Evolutionary conservation across 2,797 vertebrate genomes (phyloP), one percentile per base, ranked within the genome.

Genomic region (Fratercula arctica): DNA sequence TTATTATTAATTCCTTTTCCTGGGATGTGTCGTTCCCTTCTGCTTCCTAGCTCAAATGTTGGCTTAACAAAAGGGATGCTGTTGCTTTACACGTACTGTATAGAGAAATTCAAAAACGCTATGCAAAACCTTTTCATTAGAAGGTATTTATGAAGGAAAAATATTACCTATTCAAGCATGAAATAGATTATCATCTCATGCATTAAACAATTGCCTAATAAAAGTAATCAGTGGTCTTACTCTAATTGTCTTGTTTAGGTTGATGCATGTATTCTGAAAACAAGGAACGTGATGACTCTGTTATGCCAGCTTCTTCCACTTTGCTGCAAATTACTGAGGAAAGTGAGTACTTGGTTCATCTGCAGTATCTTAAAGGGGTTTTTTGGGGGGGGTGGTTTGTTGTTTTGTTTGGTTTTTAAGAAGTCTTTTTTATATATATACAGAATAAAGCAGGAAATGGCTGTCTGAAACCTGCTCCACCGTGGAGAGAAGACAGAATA

Each of bases 251-350:
- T 80, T 80, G 26, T 83, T 48, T 78, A 99, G 99, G 99, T 99
- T 97, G 99, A 99, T 70, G 98, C 98, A 3, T 99, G 98, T 93
- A 99, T 99, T 97, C 98, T 99, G 93, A 98, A 98, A 96, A 98
- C 99, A 80, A 99, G 98, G 97, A 97, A 97, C 14, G 93, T 99
- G 88, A 97, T 99, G 98, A 98, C 98, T 48, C 96, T 98, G 17
- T 95, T 99, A 79, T 96, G 98, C 37, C 98, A 98, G 1, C 97
- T 99, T 74, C 98, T 99, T 75, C 98, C 99, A 1, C 95, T 99
- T 86, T 99, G 99, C 97, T 98, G 97, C 97, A 99, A 98, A 95
- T 97, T 99, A 92, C 96, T 98, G 95, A 98, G 97, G 97, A 99
- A 99, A 99, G 99, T 98, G 69, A 98, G 95, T 68, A 51, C 9